Base-by-base conservation (phyloP, 35 echinoderm and acorn worm species). In the Anneissia japonica region DNA sequence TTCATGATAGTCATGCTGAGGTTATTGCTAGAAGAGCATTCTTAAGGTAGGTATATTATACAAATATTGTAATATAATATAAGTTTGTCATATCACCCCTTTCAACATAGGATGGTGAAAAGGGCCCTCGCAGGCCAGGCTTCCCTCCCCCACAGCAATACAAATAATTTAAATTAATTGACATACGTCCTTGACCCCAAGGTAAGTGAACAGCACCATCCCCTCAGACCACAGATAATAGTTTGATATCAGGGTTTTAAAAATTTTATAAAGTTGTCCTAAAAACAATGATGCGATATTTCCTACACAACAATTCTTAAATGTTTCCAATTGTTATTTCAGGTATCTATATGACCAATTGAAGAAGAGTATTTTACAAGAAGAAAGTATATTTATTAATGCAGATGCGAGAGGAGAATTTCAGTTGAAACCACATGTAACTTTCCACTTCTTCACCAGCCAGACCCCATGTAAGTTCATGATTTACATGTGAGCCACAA, bases 1-100 rank as follows among this genome's bases (percentile, higher is more conserved):
- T 97, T 21, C 93, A 91, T 93, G 95, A 97, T 56, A 89, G 91
- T 39, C 95, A 97, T 89, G 91, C 95, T 77, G 95, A 97, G 40
- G 89, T 97, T 13, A 77, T 97, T 32, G 91, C 88, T 17, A 90
- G 95, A 75, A 86, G 95, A 87, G 91, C 75, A 32, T 97, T 97
- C 55, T 51, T 93, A 32, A 93, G 95, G 95, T 97, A 82, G 84
- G 74, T 76, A 29, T n/a, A n/a, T n/a, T n/a, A n/a, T n/a, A n/a
- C n/a, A n/a, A n/a, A n/a, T n/a, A n/a, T n/a, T n/a, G n/a, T n/a
- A n/a, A n/a, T n/a, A n/a, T n/a, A n/a, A n/a, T n/a, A n/a, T n/a
- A n/a, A n/a, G n/a, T n/a, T n/a, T n/a, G n/a, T n/a, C n/a, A n/a
- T n/a, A n/a, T n/a, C n/a, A n/a, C n/a, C n/a, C n/a, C n/a, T n/a